Percentiles rank a stretch among this genome's conserved stretches.
phyloP scores from a whole-genome alignment of 2,797 vertebrate species.

The Tangara arthus region DNA sequence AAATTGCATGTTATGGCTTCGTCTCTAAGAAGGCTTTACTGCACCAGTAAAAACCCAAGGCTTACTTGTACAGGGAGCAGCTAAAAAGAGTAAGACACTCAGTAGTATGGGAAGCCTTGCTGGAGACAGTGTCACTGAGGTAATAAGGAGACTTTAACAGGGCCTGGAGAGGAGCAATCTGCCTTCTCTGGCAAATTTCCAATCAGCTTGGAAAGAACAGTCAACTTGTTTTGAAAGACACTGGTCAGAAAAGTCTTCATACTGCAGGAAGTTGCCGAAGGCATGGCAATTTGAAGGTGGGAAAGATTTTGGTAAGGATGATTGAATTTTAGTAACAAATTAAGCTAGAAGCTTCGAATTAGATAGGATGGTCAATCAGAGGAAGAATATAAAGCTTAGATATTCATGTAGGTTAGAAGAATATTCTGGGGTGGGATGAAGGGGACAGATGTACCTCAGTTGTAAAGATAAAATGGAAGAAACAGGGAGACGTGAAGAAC shows the following conservation, averaged over 20 bases:
- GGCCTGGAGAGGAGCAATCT: neutral
- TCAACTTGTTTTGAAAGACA: neutral
- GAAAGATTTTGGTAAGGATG: neutral
- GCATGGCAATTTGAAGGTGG: neutral
- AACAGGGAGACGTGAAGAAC: neutral
- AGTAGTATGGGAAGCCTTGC: neutral
- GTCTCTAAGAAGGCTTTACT: neutral
- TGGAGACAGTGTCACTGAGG: neutral
- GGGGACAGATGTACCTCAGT: neutral
- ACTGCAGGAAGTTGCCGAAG: neutral
- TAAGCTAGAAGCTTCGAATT: neutral
- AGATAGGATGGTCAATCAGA: neutral
- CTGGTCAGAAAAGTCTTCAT: neutral
- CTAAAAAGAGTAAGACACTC: neutral
- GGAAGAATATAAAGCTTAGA: neutral
- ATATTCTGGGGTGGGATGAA: neutral
- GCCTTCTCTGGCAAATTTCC: too few relatives aligned
- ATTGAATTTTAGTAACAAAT: neutral
- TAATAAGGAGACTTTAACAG: neutral
- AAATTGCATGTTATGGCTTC: neutral
- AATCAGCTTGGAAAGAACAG: neutral
- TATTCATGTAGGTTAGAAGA: neutral
- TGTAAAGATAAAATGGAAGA: neutral
- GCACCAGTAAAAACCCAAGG: rapidly evolving
- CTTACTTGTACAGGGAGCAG: rapidly evolving